Evolutionary conservation across 2,888 invertebrate genomes (phyloP).

Genomic region (Crossocerus cetratus): DNA sequence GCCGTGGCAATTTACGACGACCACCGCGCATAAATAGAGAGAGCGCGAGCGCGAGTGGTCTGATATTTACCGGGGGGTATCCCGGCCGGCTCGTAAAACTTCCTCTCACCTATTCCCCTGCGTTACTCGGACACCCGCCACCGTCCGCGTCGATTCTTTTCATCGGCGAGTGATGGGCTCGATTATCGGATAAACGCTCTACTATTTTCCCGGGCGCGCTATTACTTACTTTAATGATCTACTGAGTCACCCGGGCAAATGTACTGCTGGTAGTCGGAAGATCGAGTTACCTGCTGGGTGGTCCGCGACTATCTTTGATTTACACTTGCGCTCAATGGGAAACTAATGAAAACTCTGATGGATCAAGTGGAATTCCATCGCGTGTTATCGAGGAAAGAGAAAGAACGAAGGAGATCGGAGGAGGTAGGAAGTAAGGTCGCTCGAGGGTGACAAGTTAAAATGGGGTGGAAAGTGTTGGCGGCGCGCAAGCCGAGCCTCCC

Average conservation of each 20-base stretch:
- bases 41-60: slow-evolving; percentile 10
- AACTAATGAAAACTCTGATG: too few species aligned
- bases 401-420: neutral
- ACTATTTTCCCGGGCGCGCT: slow-evolving; percentile 53
- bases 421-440: slow-evolving; percentile 34
- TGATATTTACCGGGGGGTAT: slow-evolving; percentile 38
- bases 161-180: slow-evolving; percentile 4
- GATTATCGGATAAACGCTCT: slow-evolving; percentile 53
- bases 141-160: too few species aligned
- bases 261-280: too few species aligned
- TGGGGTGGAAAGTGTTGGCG: slow-evolving; percentile 32
- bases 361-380: too few species aligned
- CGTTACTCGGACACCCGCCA: too few species aligned
- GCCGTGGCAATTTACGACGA: slow-evolving; percentile 42
- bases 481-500: slow-evolving; percentile 37
- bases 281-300: too few species aligned
- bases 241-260: slow-evolving; percentile 51
- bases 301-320: too few species aligned
- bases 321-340: too few species aligned
- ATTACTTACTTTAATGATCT: slow-evolving; percentile 54
- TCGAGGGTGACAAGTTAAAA: slow-evolving; percentile 49
- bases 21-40: slow-evolving; percentile 39
- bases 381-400: slow-evolving; percentile 6
- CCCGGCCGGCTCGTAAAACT: slow-evolving; percentile 24
- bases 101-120: neutral